Conservation (phyloP, 2,797 vertebrate species). For the Borostomias antarcticus region DNA sequence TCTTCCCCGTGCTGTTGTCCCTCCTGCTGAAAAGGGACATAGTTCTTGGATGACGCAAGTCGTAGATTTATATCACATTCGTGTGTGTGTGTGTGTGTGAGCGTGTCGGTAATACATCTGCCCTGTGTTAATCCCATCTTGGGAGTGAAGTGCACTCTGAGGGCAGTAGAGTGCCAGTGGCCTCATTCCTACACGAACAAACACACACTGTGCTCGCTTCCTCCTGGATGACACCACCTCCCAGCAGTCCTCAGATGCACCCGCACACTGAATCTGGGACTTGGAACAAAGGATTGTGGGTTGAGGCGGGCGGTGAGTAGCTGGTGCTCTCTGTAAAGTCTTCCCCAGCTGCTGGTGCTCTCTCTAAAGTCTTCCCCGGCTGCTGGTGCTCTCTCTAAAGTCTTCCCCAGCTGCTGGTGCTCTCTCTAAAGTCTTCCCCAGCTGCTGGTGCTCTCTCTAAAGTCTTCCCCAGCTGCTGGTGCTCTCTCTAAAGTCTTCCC, state of each 20-base stretch:
- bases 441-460: too few relatives aligned
- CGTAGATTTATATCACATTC: background rate
- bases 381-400: too few relatives aligned
- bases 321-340: background rate
- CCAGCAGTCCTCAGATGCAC: background rate
- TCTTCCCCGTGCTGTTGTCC: conserved; percentile 16
- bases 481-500: too few relatives aligned
- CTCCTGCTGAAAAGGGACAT: conserved; percentile 9
- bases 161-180: background rate
- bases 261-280: background rate
- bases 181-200: background rate
- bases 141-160: background rate
- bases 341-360: background rate
- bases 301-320: too few relatives aligned
- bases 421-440: background rate
- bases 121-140: background rate
- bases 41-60: background rate
- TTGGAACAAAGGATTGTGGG: background rate
- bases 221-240: background rate
- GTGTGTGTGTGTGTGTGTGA: background rate
- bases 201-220: background rate
- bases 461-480: too few relatives aligned
- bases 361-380: background rate
- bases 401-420: background rate
- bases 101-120: background rate